Conservation (phyloP, 30 jellyfish, hydroid and myxozoan species). For the Cassiopea xamachana region DNA sequence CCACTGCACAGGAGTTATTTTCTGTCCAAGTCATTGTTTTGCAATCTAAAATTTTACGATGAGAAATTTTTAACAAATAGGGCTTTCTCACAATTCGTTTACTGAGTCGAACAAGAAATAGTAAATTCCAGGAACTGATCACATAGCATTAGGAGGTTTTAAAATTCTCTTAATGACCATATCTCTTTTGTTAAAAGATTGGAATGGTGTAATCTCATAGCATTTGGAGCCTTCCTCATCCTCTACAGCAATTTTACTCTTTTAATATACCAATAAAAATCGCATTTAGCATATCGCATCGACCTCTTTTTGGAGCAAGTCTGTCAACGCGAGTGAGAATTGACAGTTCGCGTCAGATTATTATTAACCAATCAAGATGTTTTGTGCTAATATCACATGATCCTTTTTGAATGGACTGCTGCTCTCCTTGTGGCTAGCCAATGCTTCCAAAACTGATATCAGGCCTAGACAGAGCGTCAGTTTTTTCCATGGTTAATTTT, state of each 20-base stretch:
- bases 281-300: background rate
- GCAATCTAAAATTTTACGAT: background rate
- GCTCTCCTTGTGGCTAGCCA: constrained; percentile 1
- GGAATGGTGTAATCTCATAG: background rate
- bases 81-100: background rate
- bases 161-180: background rate
- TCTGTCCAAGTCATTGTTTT: background rate
- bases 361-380: background rate
- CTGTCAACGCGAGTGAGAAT: background rate
- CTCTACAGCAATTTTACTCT: background rate
- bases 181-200: background rate
- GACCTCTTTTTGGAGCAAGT: background rate
- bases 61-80: background rate
- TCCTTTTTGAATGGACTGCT: background rate
- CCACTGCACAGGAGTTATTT: background rate
- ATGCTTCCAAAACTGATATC: background rate
- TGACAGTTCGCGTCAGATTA: constrained; percentile 8
- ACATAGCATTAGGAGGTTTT: background rate
- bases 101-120: background rate
- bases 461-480: constrained; percentile 13
- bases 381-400: background rate
- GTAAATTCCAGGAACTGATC: background rate
- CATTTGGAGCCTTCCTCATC: background rate
- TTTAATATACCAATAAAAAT: background rate
- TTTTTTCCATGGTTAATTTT: background rate